phyloP scores from a whole-genome alignment of 2,797 vertebrate genomes.

The Rhinoraja longicauda region DNA sequence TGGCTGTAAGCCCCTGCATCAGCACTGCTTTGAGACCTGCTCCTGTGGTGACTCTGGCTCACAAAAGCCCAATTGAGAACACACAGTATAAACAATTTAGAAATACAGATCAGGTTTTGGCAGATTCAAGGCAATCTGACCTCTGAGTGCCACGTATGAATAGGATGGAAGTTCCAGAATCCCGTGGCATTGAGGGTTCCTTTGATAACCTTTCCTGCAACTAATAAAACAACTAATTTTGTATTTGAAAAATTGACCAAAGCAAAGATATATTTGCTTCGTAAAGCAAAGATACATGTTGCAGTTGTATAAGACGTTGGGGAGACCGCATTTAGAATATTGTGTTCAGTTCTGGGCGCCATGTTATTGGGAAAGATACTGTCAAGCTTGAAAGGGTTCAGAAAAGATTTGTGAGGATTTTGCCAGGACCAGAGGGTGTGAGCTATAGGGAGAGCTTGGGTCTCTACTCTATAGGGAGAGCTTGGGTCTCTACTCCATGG shows the following conservation, averaged over 20 bases:
- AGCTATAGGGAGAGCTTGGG: too few relatives aligned
- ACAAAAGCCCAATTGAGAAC: slow-evolving; percentile 4
- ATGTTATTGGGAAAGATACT: too few relatives aligned
- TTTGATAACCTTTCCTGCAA: neutral
- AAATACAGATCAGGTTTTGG: neutral
- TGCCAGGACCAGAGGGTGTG: too few relatives aligned
- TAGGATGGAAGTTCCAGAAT: neutral
- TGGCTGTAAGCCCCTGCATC: neutral
- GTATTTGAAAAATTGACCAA: neutral
- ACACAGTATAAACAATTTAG: neutral
- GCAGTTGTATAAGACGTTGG: too few relatives aligned
- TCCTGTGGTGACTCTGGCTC: neutral
- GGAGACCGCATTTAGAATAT: too few relatives aligned
- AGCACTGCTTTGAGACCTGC: neutral
- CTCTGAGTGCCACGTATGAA: neutral
- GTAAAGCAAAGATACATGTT: too few relatives aligned
- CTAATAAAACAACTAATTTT: neutral
- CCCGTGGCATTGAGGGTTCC: neutral
- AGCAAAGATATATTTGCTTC: neutral
- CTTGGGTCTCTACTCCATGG: too few relatives aligned
- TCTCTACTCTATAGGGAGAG: too few relatives aligned
- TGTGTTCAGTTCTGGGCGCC: too few relatives aligned
- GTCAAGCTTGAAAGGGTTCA: too few relatives aligned
- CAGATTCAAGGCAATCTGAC: slow-evolving; percentile 5
- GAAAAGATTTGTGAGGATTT: too few relatives aligned